Evolutionary conservation across 2,888 invertebrate genomes (phyloP), one percentile per base, ranked within the genome.

Genomic region (Calliphora vomitoria): DNA sequence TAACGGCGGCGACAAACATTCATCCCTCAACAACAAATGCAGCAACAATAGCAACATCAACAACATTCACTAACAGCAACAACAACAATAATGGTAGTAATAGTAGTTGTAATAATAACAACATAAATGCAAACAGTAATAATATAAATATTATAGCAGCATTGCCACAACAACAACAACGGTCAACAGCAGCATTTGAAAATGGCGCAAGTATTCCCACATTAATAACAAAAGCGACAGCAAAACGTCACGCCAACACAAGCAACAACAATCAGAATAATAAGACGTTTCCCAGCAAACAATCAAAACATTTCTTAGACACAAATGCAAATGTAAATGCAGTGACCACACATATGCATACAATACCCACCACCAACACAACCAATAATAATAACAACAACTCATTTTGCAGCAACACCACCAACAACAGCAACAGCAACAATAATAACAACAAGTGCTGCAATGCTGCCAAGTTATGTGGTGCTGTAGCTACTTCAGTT

Each of bases 401-500:
- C 66, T 8, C 81, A 55, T 71, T 44, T 20, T 53, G 25, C 60
- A 72, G 13, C 55, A 81, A 44, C 8, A 58, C 10, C 35, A 75
- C n/a, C 50, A 44, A n/a, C 13, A 50, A 38, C 35, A 41, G 8
- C 64, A 38, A 25, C 76, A 78, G 2, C 80, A 75, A 62, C 50
- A 68, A n/a, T 62, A 75, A 66, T n/a, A 74, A 62, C 8, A 83
- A 55, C 44, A 71, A 38, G 11, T 53, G 62, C 76, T 69, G 41
- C 47, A 53, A 69, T 78, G 38, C 62, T 68, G 74, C 66, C 74
- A 75, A 87, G 47, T 75, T 79, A 50, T 75, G 85, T 69, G 85
- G 85, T 25, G 88, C 89, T 86, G 90, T 93, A 87, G 93, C 93
- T 82, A 93, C 93, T 44, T 93, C 93, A 82, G 93, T 93, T 88